Base-by-base conservation (phyloP, 2,888 invertebrate species). In the Eupithecia dodoneata region DNA sequence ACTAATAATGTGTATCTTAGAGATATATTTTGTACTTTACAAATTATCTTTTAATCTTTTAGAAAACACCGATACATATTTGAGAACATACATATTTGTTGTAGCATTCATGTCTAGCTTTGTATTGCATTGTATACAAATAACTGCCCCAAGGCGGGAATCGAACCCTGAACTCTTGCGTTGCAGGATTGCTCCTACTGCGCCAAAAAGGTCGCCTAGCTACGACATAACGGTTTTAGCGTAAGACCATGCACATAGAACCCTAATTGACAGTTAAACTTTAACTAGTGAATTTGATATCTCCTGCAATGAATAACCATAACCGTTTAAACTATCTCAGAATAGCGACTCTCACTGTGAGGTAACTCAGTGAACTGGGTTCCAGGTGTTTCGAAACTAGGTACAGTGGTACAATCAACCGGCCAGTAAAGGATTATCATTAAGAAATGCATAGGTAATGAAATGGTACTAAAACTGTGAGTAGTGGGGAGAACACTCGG, bases 341-440 rank as follows among this genome's bases (percentile, higher is more conserved):
- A 42, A 45, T 63, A 63, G 30, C 63, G 18, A 44, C 67, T 69
- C 67, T 69, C 45, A 44, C 67, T 44, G 67, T 69, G 67, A 69
- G 67, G 67, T 69, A 69, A 69, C 45, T 12, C 63, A 18, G 41
- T 9, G 7, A 45, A 69, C 44, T 69, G 18, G 67, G 42, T 44
- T 44, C 45, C n/a, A 63, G 67, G n/a, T 44, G 67, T 69, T 69
- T 69, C 67, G 67, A 69, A 69, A 69, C 63, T 30, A 30, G 59
- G 59, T 15, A 18, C 10, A 59, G 59, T 10, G 10, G 55, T 67
- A 67, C 67, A 67, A 67, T 67, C 67, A n/a, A 9, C 45, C 10
- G 9, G 44, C 67, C n/a, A 42, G 67, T 69, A 45, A 63, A 69
- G 67, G 67, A 69, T 69, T 45, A 69, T 44, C 44, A 12, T 69